Conservation (phyloP, 2,888 invertebrate species). For the Zele albiditarsus region DNA sequence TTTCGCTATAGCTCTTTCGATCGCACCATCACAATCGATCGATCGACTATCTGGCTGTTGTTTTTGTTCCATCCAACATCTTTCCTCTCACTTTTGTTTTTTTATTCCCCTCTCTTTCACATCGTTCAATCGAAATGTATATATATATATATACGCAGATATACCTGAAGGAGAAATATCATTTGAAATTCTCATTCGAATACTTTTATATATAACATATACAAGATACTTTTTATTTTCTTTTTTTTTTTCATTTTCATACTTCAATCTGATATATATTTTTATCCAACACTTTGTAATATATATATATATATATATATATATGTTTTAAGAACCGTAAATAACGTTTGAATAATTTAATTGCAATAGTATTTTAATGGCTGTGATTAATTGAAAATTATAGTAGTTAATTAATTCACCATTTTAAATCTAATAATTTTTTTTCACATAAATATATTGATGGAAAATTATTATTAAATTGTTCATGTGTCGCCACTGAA, state of each 20-base stretch:
- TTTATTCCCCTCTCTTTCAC: too few relatives aligned
- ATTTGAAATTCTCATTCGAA: neutral
- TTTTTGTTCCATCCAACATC: slow-evolving; percentile 47
- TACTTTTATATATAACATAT: neutral
- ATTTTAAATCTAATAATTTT: too few relatives aligned
- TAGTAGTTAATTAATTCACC: too few relatives aligned
- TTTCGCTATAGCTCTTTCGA: slow-evolving; percentile 27
- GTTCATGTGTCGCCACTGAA: too few relatives aligned
- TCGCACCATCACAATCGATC: slow-evolving; percentile 54
- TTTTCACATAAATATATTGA: too few relatives aligned
- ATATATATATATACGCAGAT: neutral
- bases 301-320: neutral
- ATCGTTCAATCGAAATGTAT: slow-evolving; percentile 4
- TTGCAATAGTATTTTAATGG: too few relatives aligned
- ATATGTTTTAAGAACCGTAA: neutral
- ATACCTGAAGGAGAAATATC: neutral
- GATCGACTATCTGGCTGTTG: slow-evolving; percentile 60
- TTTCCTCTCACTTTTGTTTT: slow-evolving; percentile 50
- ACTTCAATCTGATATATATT: neutral
- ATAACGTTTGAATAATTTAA: too few relatives aligned
- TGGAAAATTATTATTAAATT: too few relatives aligned
- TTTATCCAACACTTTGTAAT: slow-evolving; percentile 27
- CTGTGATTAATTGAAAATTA: too few relatives aligned
- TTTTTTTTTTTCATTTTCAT: slow-evolving; percentile 2
- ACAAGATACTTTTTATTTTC: too few relatives aligned